Evolutionary conservation across 2,113 vertebrate species (phyloP), one percentile per base, ranked within the genome.

Genomic region (Ramphastos sulfuratus): DNA sequence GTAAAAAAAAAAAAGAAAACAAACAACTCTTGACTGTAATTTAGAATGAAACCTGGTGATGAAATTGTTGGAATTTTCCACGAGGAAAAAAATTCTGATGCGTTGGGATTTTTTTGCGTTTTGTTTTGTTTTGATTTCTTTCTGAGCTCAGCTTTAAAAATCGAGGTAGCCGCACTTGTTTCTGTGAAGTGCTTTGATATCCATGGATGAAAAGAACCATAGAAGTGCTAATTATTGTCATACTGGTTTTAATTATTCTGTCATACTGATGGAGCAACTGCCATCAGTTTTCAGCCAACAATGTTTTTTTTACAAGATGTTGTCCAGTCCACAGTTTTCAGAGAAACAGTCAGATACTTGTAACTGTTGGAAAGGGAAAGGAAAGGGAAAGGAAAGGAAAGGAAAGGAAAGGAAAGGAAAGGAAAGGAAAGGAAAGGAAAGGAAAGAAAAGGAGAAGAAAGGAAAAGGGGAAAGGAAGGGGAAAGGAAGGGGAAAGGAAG

Each of bases 181-280:
- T 93, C 87, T 92, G 85, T 95, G 94, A 94, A 93, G 91, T 94
- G 64, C 96, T 96, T 96, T 96, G 95, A 96, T 96, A 96, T 94
- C 75, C 64, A 76, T 73, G 91, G 94, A 96, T 96, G 94, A 96
- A 96, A 96, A 96, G 96, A 93, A 56, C 94, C 90, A 93, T 13
- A 95, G 95, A 96, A 96, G 95, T 94, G 96, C 95, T 96, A 96
- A 96, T 96, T 96, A 95, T 94, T 95, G 92, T 96, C 92, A 91
- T 87, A 93, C 85, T 89, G 82, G 72, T 95, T 93, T 96, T 96
- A 96, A 96, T 96, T 96, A 93, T 96, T 94, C 93, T 96, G 93
- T 95, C 89, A 81, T 87, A 74, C 65, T 82, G 87, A 94, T 0
- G 3, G 85, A 96, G 63, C 12, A 12, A 76, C 92, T 93, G 87